Percentiles rank a stretch among this genome's conserved stretches.
These are phyloP conservation scores for Aporophyla lueneburgensis DNA, from an alignment of 2,888 invertebrate species.

Conservation along the genomic window DNA sequence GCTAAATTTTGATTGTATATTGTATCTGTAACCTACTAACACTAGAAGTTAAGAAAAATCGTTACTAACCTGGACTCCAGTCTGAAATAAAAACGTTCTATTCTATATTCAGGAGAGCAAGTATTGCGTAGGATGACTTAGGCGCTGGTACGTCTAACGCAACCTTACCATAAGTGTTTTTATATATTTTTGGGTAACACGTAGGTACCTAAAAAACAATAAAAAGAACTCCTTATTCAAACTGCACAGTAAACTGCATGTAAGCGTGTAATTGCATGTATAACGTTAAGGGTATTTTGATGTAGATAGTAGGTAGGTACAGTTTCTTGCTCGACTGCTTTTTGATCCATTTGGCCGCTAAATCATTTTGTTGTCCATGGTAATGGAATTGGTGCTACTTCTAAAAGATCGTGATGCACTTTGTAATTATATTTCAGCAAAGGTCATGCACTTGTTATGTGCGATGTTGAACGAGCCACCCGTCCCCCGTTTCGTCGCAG, in stretches of 20 bases:
- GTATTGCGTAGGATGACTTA: too few species aligned
- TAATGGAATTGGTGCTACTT: constrained; percentile 3
- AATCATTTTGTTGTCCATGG: background rate
- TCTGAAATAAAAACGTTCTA: too few species aligned
- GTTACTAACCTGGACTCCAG: too few species aligned
- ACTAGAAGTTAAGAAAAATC: too few species aligned
- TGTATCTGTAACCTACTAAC: too few species aligned
- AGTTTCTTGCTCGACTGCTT: constrained; percentile 13
- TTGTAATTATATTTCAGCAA: constrained; percentile 48
- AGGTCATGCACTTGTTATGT: constrained; percentile 29
- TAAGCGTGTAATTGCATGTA: background rate
- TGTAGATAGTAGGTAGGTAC: background rate
- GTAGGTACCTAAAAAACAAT: background rate
- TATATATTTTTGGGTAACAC: background rate
- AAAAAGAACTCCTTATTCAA: too few species aligned
- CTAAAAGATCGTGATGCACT: constrained; percentile 21
- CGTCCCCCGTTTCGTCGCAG: constrained; percentile 70
- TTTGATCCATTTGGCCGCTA: background rate
- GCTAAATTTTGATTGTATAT: too few species aligned
- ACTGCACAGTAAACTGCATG: background rate
- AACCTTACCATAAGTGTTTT: background rate
- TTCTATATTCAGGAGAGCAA: too few species aligned
- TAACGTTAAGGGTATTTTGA: background rate
- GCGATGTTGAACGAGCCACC: constrained; percentile 59
- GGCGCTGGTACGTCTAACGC: too few species aligned